A percentile compares a stretch with the other conserved stretches of the same genome.
phyloP scores from a whole-genome alignment of 2,113 vertebrate genomes.

The Leuciscus idus region DNA sequence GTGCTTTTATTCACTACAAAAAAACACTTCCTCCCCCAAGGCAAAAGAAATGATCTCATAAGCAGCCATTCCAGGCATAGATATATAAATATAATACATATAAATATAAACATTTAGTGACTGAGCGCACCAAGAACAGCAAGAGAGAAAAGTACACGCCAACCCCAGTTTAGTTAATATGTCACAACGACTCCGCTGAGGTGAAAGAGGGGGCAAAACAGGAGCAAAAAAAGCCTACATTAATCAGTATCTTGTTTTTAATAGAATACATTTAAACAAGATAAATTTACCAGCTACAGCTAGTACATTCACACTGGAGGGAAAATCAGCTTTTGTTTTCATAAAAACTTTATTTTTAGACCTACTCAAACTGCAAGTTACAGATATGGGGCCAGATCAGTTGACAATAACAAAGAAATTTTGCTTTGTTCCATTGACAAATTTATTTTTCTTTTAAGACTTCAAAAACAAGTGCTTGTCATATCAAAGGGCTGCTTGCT shows the following conservation, averaged over 20 bases:
- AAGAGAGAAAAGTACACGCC: slow-evolving; percentile 25
- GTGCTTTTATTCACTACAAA: slow-evolving; percentile 65
- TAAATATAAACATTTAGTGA: slow-evolving; percentile 15
- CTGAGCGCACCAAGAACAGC: neutral
- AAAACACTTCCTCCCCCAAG: slow-evolving; percentile 78
- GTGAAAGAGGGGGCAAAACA: neutral
- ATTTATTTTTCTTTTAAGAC: neutral
- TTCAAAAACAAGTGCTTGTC: neutral
- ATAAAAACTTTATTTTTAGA: too few species aligned
- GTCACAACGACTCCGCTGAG: neutral
- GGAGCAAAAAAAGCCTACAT: neutral
- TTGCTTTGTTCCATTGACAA: neutral
- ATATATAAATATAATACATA: slow-evolving; percentile 55
- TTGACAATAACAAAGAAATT: neutral
- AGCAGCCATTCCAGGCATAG: slow-evolving; percentile 78
- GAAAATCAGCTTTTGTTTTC: neutral
- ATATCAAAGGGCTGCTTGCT: neutral
- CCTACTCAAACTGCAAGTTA: neutral
- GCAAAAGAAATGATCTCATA: slow-evolving; percentile 76
- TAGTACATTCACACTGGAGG: neutral
- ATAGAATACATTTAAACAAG: neutral
- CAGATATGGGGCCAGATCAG: neutral
- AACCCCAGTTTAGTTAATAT: neutral
- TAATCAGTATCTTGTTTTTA: neutral
- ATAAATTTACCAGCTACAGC: neutral